These are phyloP conservation scores for Planococcus citri DNA, from an alignment of 1,140 invertebrate species.

Conservation along the genomic window DNA sequence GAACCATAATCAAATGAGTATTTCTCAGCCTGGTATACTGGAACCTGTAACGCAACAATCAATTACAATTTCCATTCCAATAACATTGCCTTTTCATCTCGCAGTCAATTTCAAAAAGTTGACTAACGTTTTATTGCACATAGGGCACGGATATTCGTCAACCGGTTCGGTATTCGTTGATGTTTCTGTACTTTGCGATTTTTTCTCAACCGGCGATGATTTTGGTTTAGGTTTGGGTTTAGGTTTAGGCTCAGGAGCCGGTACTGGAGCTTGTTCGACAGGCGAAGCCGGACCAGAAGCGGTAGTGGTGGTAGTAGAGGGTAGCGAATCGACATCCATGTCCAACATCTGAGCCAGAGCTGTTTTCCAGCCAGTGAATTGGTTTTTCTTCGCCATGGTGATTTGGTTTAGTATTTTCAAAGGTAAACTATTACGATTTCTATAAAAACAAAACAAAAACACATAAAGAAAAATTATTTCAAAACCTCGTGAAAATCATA, in stretches of 20 bases:
- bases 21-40: background rate
- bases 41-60: background rate
- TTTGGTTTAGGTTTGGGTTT: too few species aligned
- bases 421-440: background rate
- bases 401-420: slow-evolving; percentile 2
- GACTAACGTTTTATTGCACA: background rate
- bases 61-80: too few species aligned
- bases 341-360: background rate
- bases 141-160: background rate
- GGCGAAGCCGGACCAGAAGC: background rate
- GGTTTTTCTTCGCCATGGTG: background rate
- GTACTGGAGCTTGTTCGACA: background rate
- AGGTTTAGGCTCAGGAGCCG: background rate
- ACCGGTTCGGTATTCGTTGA: background rate
- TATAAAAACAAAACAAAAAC: background rate
- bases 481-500: too few species aligned
- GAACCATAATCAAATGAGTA: slow-evolving; percentile 1
- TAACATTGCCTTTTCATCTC: too few species aligned
- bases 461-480: background rate
- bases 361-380: background rate
- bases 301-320: background rate
- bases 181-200: background rate
- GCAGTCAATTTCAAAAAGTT: background rate
- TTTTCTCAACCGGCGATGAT: too few species aligned
- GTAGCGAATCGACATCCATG: background rate